Conservation (phyloP, 2,113 vertebrate genomes). For the Lampris incognitus region DNA sequence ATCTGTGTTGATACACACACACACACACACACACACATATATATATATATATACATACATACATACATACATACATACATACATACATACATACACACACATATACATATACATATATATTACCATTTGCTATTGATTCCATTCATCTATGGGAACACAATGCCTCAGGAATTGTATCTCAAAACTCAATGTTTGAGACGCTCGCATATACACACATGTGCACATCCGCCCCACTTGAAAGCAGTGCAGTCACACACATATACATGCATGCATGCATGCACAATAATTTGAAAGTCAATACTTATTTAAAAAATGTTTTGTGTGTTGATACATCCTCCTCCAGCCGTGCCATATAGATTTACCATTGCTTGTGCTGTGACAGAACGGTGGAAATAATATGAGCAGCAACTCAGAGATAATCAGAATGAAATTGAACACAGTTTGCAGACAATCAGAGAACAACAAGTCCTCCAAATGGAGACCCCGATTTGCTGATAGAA, state of each 20-base stretch:
- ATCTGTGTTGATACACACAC: too few species aligned
- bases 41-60: too few species aligned
- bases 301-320: constrained; percentile 11
- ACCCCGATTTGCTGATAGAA: constrained; percentile 36
- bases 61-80: too few species aligned
- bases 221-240: neutral
- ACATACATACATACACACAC: too few species aligned
- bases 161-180: constrained; percentile 47
- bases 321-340: constrained; percentile 6
- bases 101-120: constrained; percentile 18
- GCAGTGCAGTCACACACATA: neutral
- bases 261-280: neutral
- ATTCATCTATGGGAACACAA: constrained; percentile 63
- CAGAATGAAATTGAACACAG: constrained; percentile 39
- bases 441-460: constrained; percentile 21
- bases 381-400: constrained; percentile 28
- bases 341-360: constrained; percentile 48
- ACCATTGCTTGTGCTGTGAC: constrained; percentile 33
- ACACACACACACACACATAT: too few species aligned
- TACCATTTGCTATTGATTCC: constrained; percentile 69
- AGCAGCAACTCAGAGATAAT: constrained; percentile 49
- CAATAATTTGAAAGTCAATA: constrained; percentile 24
- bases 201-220: constrained; percentile 6
- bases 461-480: constrained; percentile 20
- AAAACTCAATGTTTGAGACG: constrained; percentile 49